Evolutionary conservation across 2,797 vertebrate genomes (phyloP), one percentile per base, ranked within the genome.

Genomic region (Cyprinodon diabolis): DNA sequence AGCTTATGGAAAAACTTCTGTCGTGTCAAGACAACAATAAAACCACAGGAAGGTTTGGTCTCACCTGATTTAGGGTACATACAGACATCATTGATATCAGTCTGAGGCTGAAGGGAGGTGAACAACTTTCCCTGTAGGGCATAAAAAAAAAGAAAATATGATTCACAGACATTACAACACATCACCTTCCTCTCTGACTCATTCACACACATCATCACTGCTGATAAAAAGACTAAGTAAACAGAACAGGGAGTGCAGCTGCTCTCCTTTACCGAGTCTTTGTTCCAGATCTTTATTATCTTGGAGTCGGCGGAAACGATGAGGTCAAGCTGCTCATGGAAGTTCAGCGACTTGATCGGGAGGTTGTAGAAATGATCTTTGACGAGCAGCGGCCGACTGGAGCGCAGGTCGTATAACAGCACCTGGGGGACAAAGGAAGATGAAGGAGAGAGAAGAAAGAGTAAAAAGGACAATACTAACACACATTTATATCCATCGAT

Each of bases 231-330:
- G 2, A 8, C 23, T 25, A 23, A n/a, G 13, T n/a, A 56, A 55
- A 69, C 1, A 4, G 10, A 68, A 30, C 11, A 30, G 0, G 17
- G 66, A 11, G 25, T 37, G 19, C 23, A 10, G n/a, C 0, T 12
- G 67, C 37, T 66, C 23, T n/a, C 48, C 60, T 90, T 90, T 94
- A 99, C 98, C 0, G 92, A 96, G 84, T 98, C 95, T 93, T 94
- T 97, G 91, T 97, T 96, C 98, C 98, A 99, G 86, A 99, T 95
- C 91, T 99, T 99, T 84, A 99, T 94, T 76, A 99, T 99, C 89
- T 98, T 96, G 37, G 97, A 96, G 90, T 99, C 98, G 0, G 97
- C 93, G 3, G 98, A 98, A 82, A 99, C 89, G 71, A 99, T 94
- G 79, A 99, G 93, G 87, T 98, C 97, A 88, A 98, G 83, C 0